phyloP scores from a whole-genome alignment of 2,113 vertebrate species.

The Rhineura floridana region DNA sequence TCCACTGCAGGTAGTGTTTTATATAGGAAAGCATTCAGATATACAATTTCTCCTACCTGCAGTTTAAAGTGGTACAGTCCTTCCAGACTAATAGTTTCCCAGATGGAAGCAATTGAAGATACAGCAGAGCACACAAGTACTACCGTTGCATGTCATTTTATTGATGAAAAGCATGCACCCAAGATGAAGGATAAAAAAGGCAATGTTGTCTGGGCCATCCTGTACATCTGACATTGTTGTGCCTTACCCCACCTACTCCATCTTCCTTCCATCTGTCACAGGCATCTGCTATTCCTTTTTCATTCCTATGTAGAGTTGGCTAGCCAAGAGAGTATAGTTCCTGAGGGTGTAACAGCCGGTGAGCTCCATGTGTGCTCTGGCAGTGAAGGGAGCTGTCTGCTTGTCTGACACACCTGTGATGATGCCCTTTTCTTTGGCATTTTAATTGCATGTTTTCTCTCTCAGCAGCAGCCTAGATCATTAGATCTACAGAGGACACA shows the following conservation, averaged over 20 bases:
- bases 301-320: background rate
- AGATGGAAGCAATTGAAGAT: background rate
- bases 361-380: background rate
- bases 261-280: background rate
- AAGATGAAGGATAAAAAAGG: background rate
- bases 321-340: background rate
- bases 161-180: background rate
- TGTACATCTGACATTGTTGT: background rate
- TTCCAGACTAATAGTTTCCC: too few species aligned
- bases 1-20: too few species aligned
- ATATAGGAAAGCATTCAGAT: too few species aligned
- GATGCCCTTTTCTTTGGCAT: background rate
- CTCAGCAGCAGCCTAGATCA: background rate
- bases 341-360: background rate
- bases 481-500: background rate
- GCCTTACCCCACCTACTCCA: background rate
- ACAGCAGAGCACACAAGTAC: background rate
- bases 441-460: background rate
- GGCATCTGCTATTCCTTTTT: background rate
- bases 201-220: background rate
- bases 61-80: too few species aligned
- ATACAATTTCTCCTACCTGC: too few species aligned
- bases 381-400: background rate
- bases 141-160: background rate
- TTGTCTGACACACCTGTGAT: background rate